Percentiles rank a stretch among this genome's conserved stretches.
Evolutionary conservation across 2,113 vertebrate genomes (phyloP).

Genomic region (Anarhynchus alexandrinus): DNA sequence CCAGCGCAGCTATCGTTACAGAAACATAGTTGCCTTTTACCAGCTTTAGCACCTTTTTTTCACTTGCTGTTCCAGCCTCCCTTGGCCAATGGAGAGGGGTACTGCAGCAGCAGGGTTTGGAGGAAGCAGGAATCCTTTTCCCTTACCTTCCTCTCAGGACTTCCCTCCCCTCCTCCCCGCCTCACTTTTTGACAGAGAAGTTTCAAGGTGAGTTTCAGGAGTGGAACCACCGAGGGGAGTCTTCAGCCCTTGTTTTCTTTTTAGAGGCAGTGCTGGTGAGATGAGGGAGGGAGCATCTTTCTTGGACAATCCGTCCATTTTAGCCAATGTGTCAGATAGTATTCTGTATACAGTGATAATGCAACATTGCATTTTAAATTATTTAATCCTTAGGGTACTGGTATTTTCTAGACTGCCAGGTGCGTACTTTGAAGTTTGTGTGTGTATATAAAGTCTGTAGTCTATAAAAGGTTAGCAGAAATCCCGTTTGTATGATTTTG

Average conservation of each 20-base stretch:
- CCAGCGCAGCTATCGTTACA: neutral
- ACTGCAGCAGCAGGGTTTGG: neutral
- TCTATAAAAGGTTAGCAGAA: conserved; percentile 24
- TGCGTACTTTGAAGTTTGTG: conserved; percentile 8
- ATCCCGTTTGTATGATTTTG: neutral
- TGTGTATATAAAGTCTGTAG: conserved; percentile 38
- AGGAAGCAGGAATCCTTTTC: neutral
- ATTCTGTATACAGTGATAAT: neutral
- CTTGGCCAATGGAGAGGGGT: neutral
- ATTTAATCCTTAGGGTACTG: conserved; percentile 44
- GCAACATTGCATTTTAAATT: conserved; percentile 39
- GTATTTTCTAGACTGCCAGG: conserved; percentile 41
- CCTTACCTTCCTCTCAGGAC: neutral
- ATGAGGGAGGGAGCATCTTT: conserved; percentile 17
- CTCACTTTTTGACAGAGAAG: neutral
- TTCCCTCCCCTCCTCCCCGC: neutral
- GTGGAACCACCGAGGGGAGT: neutral
- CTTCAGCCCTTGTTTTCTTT: neutral
- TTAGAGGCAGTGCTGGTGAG: neutral
- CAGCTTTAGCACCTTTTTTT: neutral
- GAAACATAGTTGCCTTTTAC: neutral
- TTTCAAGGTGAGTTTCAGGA: neutral
- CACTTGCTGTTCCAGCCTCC: neutral
- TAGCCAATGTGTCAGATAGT: neutral
- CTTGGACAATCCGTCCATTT: neutral